Conservation (phyloP, 2,113 vertebrate genomes). For the Paratilapia polleni region DNA sequence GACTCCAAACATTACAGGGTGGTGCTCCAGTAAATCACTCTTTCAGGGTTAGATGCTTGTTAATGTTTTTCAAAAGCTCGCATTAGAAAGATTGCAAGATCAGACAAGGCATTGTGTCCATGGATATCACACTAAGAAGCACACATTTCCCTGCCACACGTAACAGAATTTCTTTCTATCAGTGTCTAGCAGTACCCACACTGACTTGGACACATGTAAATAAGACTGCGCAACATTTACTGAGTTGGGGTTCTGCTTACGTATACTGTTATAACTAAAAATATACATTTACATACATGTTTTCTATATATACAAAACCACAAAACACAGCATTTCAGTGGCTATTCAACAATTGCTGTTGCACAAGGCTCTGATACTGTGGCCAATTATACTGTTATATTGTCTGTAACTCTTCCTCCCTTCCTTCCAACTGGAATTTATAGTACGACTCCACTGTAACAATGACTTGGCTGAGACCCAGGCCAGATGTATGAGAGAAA, state of each 20-base stretch:
- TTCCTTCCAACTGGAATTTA: constrained; percentile 28
- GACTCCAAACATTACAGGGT: constrained; percentile 39
- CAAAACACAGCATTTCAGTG: not conserved
- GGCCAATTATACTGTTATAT: constrained; percentile 17
- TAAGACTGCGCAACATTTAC: too few species aligned
- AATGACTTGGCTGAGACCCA: constrained; percentile 26
- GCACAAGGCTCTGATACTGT: not conserved
- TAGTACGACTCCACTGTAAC: constrained; percentile 28
- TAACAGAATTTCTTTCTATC: not conserved
- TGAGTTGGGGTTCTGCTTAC: not conserved
- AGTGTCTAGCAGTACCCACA: not conserved
- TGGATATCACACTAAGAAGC: not conserved
- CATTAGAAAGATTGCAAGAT: constrained; percentile 10
- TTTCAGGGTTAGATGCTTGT: constrained; percentile 55
- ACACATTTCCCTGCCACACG: not conserved
- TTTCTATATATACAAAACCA: not conserved
- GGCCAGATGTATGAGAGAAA: constrained; percentile 39
- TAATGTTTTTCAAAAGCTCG: constrained; percentile 32
- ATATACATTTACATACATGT: not conserved
- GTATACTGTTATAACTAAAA: not conserved
- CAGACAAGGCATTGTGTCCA: not conserved
- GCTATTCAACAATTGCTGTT: not conserved
- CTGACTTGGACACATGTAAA: not conserved
- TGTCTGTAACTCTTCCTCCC: constrained; percentile 6
- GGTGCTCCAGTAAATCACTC: constrained; percentile 57